Evolutionary conservation across 2,888 invertebrate genomes (phyloP).

Genomic region (Linyphia triangularis): DNA sequence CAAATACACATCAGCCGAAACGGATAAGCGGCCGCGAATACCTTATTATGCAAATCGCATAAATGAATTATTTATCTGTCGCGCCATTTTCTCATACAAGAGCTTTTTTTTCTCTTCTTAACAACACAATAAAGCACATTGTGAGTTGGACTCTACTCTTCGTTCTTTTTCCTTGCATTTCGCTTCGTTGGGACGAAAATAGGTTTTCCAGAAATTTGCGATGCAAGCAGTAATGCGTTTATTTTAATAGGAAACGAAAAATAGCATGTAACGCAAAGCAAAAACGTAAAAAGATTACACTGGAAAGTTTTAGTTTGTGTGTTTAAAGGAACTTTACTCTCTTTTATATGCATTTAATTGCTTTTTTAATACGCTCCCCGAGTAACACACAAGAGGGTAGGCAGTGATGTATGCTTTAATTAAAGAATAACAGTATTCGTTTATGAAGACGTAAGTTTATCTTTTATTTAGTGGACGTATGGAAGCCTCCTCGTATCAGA

Average conservation of each 20-base stretch:
- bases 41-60: slow-evolving; percentile 49
- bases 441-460: too few relatives aligned
- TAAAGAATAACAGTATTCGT: too few relatives aligned
- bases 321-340: too few relatives aligned
- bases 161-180: slow-evolving; percentile 15
- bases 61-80: slow-evolving; percentile 62
- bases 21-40: neutral
- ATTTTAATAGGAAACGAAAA: slow-evolving; percentile 36
- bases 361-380: too few relatives aligned
- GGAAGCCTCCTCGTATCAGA: too few relatives aligned
- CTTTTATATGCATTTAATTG: too few relatives aligned
- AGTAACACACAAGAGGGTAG: too few relatives aligned
- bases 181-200: slow-evolving; percentile 32
- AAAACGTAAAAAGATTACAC: neutral
- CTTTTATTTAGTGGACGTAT: too few relatives aligned
- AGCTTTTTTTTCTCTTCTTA: slow-evolving; percentile 1
- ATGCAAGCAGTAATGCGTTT: slow-evolving; percentile 25
- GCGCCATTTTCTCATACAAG: slow-evolving; percentile 19
- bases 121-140: slow-evolving; percentile 21
- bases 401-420: too few relatives aligned
- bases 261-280: neutral
- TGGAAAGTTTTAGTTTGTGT: neutral
- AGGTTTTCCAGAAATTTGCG: slow-evolving; percentile 32
- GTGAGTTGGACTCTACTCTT: neutral
- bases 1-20: slow-evolving; percentile 21